A percentile compares a stretch with the other conserved stretches of the same genome.
phyloP scores from a whole-genome alignment of 2,797 vertebrate genomes.

The Spheniscus humboldti region DNA sequence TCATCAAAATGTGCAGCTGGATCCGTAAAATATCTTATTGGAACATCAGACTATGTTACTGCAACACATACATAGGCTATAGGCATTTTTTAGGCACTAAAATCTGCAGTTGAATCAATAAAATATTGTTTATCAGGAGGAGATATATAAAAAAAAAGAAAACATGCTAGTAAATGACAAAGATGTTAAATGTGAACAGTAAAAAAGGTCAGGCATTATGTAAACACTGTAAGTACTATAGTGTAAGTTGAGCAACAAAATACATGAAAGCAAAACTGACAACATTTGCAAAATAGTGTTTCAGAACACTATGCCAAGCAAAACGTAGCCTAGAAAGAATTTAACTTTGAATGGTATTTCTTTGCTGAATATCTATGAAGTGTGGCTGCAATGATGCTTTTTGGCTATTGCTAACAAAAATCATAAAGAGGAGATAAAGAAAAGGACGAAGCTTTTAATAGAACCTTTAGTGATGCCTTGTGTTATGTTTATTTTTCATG shows the following conservation, averaged over 20 bases:
- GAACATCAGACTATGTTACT: not conserved
- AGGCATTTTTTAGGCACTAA: slow-evolving; percentile 13
- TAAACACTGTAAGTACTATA: not conserved
- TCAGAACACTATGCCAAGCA: not conserved
- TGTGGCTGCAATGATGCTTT: not conserved
- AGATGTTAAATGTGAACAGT: not conserved
- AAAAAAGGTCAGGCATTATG: not conserved
- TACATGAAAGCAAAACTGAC: not conserved
- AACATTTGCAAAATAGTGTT: not conserved
- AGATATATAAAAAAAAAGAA: not conserved
- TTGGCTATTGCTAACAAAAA: not conserved
- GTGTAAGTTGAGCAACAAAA: not conserved
- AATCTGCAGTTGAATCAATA: slow-evolving; percentile 53
- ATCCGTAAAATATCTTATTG: slow-evolving; percentile 21
- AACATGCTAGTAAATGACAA: not conserved
- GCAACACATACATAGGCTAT: not conserved
- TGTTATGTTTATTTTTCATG: not conserved
- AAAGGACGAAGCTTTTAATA: not conserved
- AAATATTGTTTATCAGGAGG: slow-evolving; percentile 16
- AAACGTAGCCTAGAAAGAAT: not conserved
- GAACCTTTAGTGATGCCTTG: not conserved
- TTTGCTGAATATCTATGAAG: not conserved
- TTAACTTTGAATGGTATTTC: not conserved
- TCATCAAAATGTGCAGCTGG: slow-evolving; percentile 33
- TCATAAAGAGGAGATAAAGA: not conserved